Percentiles rank a stretch among this genome's conserved stretches.
Conservation (phyloP, 2,113 vertebrate genomes). For the Triplophysa siluroides region DNA sequence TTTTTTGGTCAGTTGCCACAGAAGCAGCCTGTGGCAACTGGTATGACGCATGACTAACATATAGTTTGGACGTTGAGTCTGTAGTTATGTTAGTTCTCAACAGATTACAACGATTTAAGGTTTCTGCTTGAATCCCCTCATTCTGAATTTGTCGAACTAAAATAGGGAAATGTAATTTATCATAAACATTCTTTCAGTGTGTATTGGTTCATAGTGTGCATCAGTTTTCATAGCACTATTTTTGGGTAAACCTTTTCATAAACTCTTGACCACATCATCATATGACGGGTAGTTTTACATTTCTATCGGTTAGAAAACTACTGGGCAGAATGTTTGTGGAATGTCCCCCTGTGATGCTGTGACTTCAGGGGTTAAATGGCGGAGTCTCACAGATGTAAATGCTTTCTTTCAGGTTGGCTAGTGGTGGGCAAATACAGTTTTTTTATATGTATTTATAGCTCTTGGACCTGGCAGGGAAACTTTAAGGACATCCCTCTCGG, state of each 20-base stretch:
- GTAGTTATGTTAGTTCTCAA: background rate
- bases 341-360: background rate
- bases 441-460: conserved; percentile 66
- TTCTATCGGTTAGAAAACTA: no score
- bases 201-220: background rate
- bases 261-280: background rate
- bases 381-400: conserved; percentile 60
- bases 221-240: background rate
- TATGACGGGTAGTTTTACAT: background rate
- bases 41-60: background rate
- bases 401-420: conserved; percentile 67
- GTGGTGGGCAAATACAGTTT: conserved; percentile 62
- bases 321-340: background rate
- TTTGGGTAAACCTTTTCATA: background rate
- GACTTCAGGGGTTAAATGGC: background rate
- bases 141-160: background rate
- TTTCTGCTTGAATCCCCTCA: background rate
- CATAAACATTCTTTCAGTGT: background rate
- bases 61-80: background rate
- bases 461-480: conserved; percentile 12
- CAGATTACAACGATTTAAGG: background rate
- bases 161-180: background rate
- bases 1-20: background rate
- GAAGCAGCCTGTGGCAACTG: background rate
- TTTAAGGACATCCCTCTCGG: conserved; percentile 49